phyloP scores from a whole-genome alignment of 2,888 invertebrate genomes.

The Caenorhabditis angaria region DNA sequence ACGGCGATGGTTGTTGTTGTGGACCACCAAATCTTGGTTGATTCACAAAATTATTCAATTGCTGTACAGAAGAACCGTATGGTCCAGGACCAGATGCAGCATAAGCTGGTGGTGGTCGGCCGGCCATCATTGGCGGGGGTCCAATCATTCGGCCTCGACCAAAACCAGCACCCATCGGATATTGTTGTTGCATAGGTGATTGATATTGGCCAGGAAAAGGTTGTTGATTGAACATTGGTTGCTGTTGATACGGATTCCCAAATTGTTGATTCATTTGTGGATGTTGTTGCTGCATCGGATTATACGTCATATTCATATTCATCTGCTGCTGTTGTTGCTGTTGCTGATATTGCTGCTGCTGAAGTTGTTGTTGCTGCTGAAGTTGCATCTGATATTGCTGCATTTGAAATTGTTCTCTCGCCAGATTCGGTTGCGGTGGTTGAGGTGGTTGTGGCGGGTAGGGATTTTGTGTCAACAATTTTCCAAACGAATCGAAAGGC shows the following conservation, averaged over 20 bases:
- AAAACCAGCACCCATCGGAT: background rate
- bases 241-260: background rate
- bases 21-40: conserved; percentile 31
- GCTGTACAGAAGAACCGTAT: conserved; percentile 26
- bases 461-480: background rate
- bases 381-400: background rate
- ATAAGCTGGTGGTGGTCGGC: conserved; percentile 15
- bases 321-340: conserved; percentile 7
- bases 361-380: conserved; percentile 11
- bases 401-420: conserved; percentile 4
- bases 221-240: background rate
- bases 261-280: background rate
- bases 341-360: background rate
- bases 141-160: background rate
- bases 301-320: conserved; percentile 16
- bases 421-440: too few species aligned
- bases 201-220: background rate
- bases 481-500: conserved; percentile 10
- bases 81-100: conserved; percentile 12
- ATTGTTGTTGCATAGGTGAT: background rate
- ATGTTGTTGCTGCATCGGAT: conserved; percentile 13
- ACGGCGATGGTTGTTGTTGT: background rate
- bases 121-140: conserved; percentile 6
- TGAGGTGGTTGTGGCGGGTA: background rate
- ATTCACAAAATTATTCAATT: conserved; percentile 48